Base-by-base conservation (phyloP, 1,140 invertebrate genomes). In the Apocrypta bakeri region DNA sequence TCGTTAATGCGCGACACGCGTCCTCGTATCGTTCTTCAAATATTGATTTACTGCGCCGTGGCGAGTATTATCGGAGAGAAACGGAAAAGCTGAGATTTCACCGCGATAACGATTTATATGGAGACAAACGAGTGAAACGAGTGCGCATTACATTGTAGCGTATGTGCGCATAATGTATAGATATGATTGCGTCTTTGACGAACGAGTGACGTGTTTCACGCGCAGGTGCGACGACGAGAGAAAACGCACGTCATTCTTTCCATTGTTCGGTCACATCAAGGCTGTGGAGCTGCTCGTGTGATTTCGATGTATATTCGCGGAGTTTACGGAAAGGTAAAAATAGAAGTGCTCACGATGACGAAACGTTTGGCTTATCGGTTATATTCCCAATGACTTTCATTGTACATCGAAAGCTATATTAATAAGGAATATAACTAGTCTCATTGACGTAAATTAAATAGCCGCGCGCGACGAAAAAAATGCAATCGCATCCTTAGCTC, bases 61-160 rank as follows among this genome's bases (percentile, higher is more conserved):
- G 37, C 27, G 64, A 12, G 31, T 42, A n/a, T 42, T 37, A 77
- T 37, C 69, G 29, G n/a, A 63, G 29, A n/a, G 75, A 77, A 33
- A 64, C n/a, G 2, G 76, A 29, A 29, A 40, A 64, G 17, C 71
- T 64, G 68, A 83, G 79, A 83, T 64, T 77, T 64, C 74, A 25
- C 79, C 77, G n/a, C n/a, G 84, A 85, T 85, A 84, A 85, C 80
- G 40, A 80, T 77, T 83, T 79, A 83, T 74, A 69, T 27, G 9
- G 61, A 66, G n/a, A 25, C 25, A 56, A n/a, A 48, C n/a, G 37
- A 1, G 9, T n/a, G 27, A 71, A 7, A n/a, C 25, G 40, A 40
- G 61, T 1, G 14, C 31, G 37, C 61, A 9, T 37, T 37, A 37
- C 33, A 9, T 37, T 9, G 33, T 9, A 37, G 33, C 9, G 33